These are phyloP conservation scores for Teleopsis dalmanni DNA, from an alignment of 1,140 invertebrate species.

Conservation along the genomic window DNA sequence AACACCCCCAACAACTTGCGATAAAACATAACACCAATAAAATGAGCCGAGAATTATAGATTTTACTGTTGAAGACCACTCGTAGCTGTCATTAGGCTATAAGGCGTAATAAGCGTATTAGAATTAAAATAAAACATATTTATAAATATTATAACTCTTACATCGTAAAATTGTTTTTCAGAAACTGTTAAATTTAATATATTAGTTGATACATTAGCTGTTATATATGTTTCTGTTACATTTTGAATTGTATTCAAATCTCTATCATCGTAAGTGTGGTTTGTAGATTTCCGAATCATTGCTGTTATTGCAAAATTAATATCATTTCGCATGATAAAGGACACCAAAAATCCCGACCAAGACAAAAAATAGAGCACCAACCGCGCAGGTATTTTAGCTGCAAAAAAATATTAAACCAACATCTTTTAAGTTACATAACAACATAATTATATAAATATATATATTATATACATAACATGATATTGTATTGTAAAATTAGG, in stretches of 20 bases:
- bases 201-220: background rate
- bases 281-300: constrained; percentile 47
- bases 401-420: constrained; percentile 21
- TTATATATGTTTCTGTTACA: background rate
- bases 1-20: constrained; percentile 62
- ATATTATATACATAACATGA: too few relatives aligned
- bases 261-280: background rate
- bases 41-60: constrained; percentile 59
- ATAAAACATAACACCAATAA: constrained; percentile 66
- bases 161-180: constrained; percentile 11
- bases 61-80: constrained; percentile 55
- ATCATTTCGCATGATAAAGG: constrained; percentile 69
- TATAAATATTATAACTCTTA: background rate
- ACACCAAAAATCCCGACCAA: constrained; percentile 64
- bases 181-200: background rate
- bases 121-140: background rate
- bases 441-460: too few relatives aligned
- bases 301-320: constrained; percentile 65
- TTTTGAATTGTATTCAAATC: background rate
- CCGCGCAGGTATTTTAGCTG: constrained; percentile 51
- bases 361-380: constrained; percentile 62
- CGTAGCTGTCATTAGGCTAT: too few relatives aligned
- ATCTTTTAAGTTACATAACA: too few relatives aligned
- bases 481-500: too few relatives aligned
- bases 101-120: constrained; percentile 25